A percentile compares a stretch with the other conserved stretches of the same genome.
phyloP scores from a whole-genome alignment of 2,888 invertebrate species.

The Ectobius pallidus region DNA sequence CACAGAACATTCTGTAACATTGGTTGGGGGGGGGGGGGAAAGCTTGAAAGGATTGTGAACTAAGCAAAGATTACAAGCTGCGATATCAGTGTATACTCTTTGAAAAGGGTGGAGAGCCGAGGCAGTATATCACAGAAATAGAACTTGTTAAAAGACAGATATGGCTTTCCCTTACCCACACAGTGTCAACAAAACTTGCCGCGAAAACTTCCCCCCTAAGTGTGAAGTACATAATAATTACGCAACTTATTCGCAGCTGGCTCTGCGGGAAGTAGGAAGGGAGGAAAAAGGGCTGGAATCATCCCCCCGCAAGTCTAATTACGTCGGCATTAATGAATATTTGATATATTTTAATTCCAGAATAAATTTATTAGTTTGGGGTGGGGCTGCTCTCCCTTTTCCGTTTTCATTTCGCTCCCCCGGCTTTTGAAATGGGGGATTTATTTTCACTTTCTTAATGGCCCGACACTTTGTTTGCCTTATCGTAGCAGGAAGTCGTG shows the following conservation, averaged over 20 bases:
- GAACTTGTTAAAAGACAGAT: no score
- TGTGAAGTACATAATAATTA: conserved; percentile 21
- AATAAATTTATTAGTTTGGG: conserved; percentile 27
- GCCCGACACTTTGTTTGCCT: conserved; percentile 9
- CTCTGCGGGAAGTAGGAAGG: neutral
- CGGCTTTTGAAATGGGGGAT: conserved; percentile 2
- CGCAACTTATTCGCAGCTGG: neutral
- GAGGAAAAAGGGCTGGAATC: neutral
- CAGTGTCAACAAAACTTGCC: neutral
- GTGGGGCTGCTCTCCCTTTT: neutral
- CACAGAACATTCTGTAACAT: no score
- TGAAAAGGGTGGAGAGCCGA: no score
- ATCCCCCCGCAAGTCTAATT: conserved; percentile 15
- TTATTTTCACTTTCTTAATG: conserved; percentile 30
- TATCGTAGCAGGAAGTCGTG: no score
- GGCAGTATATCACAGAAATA: no score
- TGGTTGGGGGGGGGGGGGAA: no score
- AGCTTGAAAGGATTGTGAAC: no score
- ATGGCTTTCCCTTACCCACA: neutral
- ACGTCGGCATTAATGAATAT: conserved; percentile 33
- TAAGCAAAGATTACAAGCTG: no score
- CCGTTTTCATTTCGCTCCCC: conserved; percentile 19
- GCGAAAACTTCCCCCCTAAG: neutral
- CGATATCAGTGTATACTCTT: no score
- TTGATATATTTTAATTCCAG: conserved; percentile 35